Evolutionary conservation across 2,888 invertebrate genomes (phyloP).

Genomic region (Prionchulus punctatus): DNA sequence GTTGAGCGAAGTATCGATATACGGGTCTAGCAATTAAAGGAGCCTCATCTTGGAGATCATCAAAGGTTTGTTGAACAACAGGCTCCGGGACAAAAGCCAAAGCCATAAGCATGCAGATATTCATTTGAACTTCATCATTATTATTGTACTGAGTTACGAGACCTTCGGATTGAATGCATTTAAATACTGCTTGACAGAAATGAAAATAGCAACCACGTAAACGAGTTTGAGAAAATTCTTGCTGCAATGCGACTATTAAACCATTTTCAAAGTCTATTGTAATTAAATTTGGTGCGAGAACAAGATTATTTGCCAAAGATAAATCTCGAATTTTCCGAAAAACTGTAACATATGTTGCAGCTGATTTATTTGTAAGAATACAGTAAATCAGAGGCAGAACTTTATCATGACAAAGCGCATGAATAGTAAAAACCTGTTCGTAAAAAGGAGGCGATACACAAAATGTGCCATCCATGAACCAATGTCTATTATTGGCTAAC

Average conservation of each 20-base stretch:
- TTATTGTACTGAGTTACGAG: too few species aligned
- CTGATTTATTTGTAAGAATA: background rate
- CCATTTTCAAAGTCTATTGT: background rate
- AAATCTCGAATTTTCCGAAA: background rate
- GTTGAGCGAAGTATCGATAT: background rate
- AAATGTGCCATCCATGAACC: constrained; percentile 2
- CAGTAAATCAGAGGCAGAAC: background rate
- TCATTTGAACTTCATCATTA: background rate
- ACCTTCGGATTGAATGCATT: background rate
- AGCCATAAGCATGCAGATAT: background rate
- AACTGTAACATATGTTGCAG: background rate
- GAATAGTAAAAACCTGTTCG: background rate
- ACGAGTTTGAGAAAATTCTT: background rate
- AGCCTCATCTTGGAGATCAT: too few species aligned
- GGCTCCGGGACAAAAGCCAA: background rate
- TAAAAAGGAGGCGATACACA: background rate
- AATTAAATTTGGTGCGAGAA: background rate
- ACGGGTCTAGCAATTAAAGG: too few species aligned
- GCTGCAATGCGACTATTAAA: background rate
- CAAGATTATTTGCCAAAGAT: background rate
- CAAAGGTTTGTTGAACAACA: background rate
- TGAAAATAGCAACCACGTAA: background rate
- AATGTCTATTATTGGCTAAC: too few species aligned
- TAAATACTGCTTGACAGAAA: background rate
- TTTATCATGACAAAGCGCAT: background rate